Base-by-base conservation (phyloP, 2,113 vertebrate species). In the Corythoichthys haematopterus region DNA sequence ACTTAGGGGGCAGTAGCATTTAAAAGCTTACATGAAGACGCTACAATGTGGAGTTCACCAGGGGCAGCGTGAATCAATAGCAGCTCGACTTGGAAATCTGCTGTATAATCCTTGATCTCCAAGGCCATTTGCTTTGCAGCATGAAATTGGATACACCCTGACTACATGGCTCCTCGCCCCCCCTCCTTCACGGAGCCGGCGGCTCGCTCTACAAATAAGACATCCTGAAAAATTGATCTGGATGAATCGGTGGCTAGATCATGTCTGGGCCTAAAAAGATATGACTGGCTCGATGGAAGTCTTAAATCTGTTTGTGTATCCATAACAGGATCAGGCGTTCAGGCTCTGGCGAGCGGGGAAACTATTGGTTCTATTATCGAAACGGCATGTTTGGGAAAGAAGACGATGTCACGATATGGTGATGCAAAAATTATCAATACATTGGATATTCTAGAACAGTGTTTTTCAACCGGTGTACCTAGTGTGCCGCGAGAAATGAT, bases 41-140 rank as follows among this genome's bases (percentile, higher is more conserved):
- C 77, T 72, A 78, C 79, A 79, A 79, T 68, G 66, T 38, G 52
- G 66, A 75, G 86, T 80, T 83, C 84, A 83, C 76, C 40, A 62
- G 83, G 80, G 84, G 78, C 77, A 65, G 46, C 11, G 71, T 12
- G 37, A 87, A 89, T 90, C 89, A 84, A 89, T 90, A 88, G 64
- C 71, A 79, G 81, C 81, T 78, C 68, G 50, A 85, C 81, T 83
- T 76, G 78, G 76, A 88, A 87, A 86, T 86, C 81, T 86, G 85
- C 79, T 83, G 81, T 85, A 88, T 88, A 88, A 88, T 87, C 88
- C 83, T 84, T 81, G 83, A 87, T 88, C 85, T 89, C 83, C 78
- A 78, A 88, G 83, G 85, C 83, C 84, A 79, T 87, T 89, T 85
- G 79, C 83, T 87, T 85, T 77, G 70, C 87, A 76, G 82, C 70